Percentiles rank a stretch among this genome's conserved stretches.
Conservation (phyloP, 2,888 invertebrate genomes). For the Drymonia ruficornis region DNA sequence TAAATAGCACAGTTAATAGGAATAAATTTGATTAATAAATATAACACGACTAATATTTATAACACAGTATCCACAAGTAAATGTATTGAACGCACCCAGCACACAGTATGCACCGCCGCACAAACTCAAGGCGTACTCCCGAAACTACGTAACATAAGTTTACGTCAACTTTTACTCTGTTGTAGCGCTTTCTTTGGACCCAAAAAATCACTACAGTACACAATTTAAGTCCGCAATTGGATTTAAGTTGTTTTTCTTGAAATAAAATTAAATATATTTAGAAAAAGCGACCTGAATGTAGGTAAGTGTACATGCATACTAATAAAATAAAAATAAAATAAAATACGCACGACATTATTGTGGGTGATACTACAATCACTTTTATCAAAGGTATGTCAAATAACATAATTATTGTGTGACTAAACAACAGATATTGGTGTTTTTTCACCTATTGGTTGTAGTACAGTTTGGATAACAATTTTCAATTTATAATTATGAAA, state of each 20-base stretch:
- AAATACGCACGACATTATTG: background rate
- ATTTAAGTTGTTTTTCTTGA: conserved; percentile 8
- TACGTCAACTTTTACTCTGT: conserved; percentile 19
- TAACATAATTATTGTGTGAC: background rate
- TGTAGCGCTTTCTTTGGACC: conserved; percentile 45
- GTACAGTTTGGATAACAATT: background rate
- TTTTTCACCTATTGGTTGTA: background rate
- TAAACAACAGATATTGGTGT: background rate
- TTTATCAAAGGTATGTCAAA: conserved; percentile 3
- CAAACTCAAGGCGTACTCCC: conserved; percentile 42
- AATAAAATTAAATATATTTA: conserved; percentile 1
- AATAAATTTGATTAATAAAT: conserved; percentile 12
- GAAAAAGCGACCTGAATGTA: background rate
- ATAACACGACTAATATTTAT: conserved; percentile 11
- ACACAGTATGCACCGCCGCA: conserved; percentile 52
- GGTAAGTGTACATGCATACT: conserved; percentile 1
- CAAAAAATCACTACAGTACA: conserved; percentile 35
- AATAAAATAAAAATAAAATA: background rate
- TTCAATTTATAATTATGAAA: background rate
- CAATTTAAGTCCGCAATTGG: conserved; percentile 15
- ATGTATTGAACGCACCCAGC: conserved; percentile 54
- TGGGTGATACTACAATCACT: background rate
- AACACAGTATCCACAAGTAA: conserved; percentile 14
- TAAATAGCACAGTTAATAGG: conserved; percentile 9
- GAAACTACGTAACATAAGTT: conserved; percentile 22